Percentiles rank a stretch among this genome's conserved stretches.
These are phyloP conservation scores for Conger conger DNA, from an alignment of 2,113 vertebrate genomes.

Conservation along the genomic window DNA sequence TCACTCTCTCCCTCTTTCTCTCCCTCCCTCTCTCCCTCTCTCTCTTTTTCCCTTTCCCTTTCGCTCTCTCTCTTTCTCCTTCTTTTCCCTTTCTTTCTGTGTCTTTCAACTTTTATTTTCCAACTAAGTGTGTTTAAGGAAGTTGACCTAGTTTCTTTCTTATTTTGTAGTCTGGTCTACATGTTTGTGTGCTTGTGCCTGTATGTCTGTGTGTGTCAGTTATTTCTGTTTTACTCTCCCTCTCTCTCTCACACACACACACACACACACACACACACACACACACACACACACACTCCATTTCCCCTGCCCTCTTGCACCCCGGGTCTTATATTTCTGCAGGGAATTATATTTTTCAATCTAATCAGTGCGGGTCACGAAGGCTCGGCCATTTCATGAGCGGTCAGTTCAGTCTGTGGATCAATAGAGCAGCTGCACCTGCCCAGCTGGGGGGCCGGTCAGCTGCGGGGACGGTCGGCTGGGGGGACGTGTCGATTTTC, in stretches of 20 bases:
- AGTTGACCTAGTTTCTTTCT: slow-evolving; percentile 37
- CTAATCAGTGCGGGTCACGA: slow-evolving; percentile 41
- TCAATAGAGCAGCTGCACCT: slow-evolving; percentile 35
- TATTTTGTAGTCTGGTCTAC: slow-evolving; percentile 41
- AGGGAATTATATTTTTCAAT: slow-evolving; percentile 32
- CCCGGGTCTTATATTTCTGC: slow-evolving; percentile 32
- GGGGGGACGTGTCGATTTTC: background rate
- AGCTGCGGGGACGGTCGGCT: background rate
- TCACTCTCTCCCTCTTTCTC: slow-evolving; percentile 6
- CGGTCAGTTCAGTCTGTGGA: slow-evolving; percentile 40
- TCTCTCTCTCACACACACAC: background rate
- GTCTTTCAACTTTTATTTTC: background rate
- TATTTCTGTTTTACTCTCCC: background rate
- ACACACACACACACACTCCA: slow-evolving; percentile 4
- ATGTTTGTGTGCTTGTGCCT: background rate
- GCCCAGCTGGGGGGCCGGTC: background rate
- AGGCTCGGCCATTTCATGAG: slow-evolving; percentile 43
- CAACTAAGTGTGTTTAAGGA: slow-evolving; percentile 45
- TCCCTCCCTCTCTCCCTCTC: slow-evolving; percentile 24
- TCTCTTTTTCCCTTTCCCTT: background rate
- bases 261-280: background rate
- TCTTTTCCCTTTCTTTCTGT: background rate
- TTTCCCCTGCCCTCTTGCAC: background rate
- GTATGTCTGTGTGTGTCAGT: background rate
- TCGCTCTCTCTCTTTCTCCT: slow-evolving; percentile 18